Base-by-base conservation (phyloP, 2,797 vertebrate genomes). In the Notoglanidium macrostoma region DNA sequence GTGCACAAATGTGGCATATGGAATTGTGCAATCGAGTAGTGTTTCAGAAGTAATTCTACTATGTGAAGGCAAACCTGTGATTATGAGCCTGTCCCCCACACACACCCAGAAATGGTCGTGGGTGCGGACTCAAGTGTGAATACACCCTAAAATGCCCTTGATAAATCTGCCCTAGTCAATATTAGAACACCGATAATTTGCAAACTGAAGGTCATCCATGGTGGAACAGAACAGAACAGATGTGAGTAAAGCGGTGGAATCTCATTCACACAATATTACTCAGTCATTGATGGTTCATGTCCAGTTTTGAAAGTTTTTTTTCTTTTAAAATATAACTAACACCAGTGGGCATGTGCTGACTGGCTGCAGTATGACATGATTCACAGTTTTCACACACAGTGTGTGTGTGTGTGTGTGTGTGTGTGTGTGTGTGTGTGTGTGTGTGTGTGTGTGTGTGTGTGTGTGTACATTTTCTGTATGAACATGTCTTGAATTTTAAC, bases 401-500 rank as follows among this genome's bases (percentile, higher is more conserved):
- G 44, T 76, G 21, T 83, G 87, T 82, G 35, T 35, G 35, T 35
- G 35, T 40, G 35, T 40, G 44, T 76, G 23, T 83, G 87, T 82
- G 46, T 72, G 68, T 68, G 44, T 77, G 32, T 14, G 51, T 23
- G 55, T 19, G 49, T 26, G 35, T 35, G 35, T 35, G 35, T 40
- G 35, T 40, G 44, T 76, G 23, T 83, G 87, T 82, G 46, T 72
- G 68, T 68, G 44, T 77, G 32, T 14, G 51, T 23, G 55, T 19
- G 49, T 26, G n/a, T 29, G 29, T 29, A 35, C 14, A 44, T 83
- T 21, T 57, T 85, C 17, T 79, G 32, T 59, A 40, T 79, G 59
- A 79, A 35, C 74, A 86, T 79, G 35, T 65, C 59, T 51, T 67
- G 19, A 80, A 51, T 19, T 91, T 92, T 89, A 91, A 86, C 84